Evolutionary conservation across 64 coral and sea anemone genomes (phyloP), one percentile per base, ranked within the genome.

Genomic region (Astreopora myriophthalma): DNA sequence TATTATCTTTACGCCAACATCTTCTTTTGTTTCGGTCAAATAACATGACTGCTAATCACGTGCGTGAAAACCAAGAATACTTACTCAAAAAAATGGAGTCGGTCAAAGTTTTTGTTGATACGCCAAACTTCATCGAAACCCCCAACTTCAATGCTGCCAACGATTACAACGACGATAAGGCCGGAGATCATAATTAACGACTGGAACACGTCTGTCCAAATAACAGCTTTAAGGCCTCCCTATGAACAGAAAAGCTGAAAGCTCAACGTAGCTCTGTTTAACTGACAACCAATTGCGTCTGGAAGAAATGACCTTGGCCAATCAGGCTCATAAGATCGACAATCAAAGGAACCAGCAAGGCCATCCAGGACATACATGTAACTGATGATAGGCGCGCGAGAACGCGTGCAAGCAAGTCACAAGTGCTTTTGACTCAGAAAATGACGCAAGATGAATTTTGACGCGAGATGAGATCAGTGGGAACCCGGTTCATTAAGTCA

Each of bases 171-270:
- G 14, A 75, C 67, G 12, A 94, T 89, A 1, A 94, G 75, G 10
- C 92, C 92, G 14, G 75, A 46, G 8, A 95, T 60, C 93, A 95
- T 95, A 19, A 95, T 87, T 10, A 69, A 10, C 10, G 93, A 89
- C 42, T 95, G 93, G 66, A 95, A 95, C 19, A 95, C 93, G 62
- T 94, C 92, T 11, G 92, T 94, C 92, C 92, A 94, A 38, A 94
- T 94, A 17, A 94, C 92, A 33, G 92, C 93, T 62, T 95, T 95
- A 0, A 95, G 73, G 72, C 93, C 93, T 28, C 93, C 93, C 93
- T 95, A 8, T 20, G 3, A 36, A 19, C 3, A 57, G 26, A 88
- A 81, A 55, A 80, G n/a, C n/a, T n/a, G 1, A 46, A 60, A 76
- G 70, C 61, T 64, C 61, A 64, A 1, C 7, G 23, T 55, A 19